phyloP scores from a whole-genome alignment of 2,113 vertebrate genomes.

The Ammodytes dubius region DNA sequence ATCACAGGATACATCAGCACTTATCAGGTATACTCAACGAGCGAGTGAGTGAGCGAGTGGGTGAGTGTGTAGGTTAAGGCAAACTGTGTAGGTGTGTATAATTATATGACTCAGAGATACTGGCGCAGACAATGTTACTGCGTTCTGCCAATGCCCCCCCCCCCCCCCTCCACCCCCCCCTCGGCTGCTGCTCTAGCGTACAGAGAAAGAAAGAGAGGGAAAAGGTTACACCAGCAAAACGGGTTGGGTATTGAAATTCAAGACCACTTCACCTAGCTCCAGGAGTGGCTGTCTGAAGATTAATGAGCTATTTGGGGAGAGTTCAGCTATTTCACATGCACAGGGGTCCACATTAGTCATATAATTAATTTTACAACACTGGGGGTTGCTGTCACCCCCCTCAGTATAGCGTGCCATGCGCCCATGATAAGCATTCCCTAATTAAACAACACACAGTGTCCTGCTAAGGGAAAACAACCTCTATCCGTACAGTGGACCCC shows the following conservation, averaged over 20 bases:
- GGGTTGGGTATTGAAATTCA: slow-evolving; percentile 81
- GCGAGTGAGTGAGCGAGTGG: slow-evolving; percentile 19
- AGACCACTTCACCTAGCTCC: slow-evolving; percentile 80
- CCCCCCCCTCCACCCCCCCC: slow-evolving; percentile 28
- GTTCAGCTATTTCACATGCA: slow-evolving; percentile 87
- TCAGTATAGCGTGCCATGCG: slow-evolving; percentile 71
- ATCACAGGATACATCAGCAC: slow-evolving; percentile 63
- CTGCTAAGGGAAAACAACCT: slow-evolving; percentile 56
- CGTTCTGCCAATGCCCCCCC: slow-evolving; percentile 57
- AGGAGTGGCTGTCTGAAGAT: slow-evolving; percentile 87
- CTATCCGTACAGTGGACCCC: slow-evolving; percentile 33
- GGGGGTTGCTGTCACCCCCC: slow-evolving; percentile 85
- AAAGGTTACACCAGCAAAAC: slow-evolving; percentile 68
- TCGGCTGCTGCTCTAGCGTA: slow-evolving; percentile 52
- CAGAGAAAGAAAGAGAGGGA: slow-evolving; percentile 53
- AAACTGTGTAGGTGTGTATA: slow-evolving; percentile 77
- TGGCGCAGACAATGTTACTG: slow-evolving; percentile 74
- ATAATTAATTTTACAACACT: slow-evolving; percentile 92
- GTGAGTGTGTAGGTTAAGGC: slow-evolving; percentile 53
- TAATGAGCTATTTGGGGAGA: slow-evolving; percentile 90
- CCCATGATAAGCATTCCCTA: slow-evolving; percentile 88
- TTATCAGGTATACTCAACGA: slow-evolving; percentile 40
- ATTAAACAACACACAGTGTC: slow-evolving; percentile 86
- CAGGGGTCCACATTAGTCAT: slow-evolving; percentile 83
- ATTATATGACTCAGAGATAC: slow-evolving; percentile 75